Evolutionary conservation across 2,888 invertebrate genomes (phyloP), one percentile per base, ranked within the genome.

Genomic region (Odontocolon sp.): DNA sequence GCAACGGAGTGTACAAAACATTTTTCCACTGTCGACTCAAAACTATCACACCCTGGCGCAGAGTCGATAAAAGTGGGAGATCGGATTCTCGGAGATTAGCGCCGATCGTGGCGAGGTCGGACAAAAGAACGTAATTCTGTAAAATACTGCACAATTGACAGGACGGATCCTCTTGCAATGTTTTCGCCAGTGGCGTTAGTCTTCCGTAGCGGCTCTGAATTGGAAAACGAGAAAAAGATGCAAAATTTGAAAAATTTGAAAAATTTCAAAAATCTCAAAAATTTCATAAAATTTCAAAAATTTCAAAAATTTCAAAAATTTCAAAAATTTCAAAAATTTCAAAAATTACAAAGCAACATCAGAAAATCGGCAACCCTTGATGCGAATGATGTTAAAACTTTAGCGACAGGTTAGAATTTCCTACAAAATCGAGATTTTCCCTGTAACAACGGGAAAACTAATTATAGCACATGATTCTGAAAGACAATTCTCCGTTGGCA

Each of bases 1-100:
- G 92, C 79, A 97, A 92, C 0, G 99, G 98, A 81, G 98, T 98
- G 89, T 98, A 98, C 16, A 99, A 91, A 2, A 97, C 96, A 90
- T 97, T 98, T 91, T 98, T 98, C 99, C 98, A 99, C 89, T 99
- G 98, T 0, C 98, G 94, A 86, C 97, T 97, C 66, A 99, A 92
- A 23, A 98, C 98, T 87, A 99, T 96, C n/a, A 99, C 96, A 26
- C 98, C 98, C 95, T 96, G 97, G 89, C 98, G 92, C 36, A 98
- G 91, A 0, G 96, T 97, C 78, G 96, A 96, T 8, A 98, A 91
- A 75, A 96, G 95, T 0, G 98, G 98, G 76, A 98, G 93, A 85
- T 96, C 96, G 8, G 95, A 92, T 83, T 96, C 96, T 79, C 95
- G 93, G 42, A 98, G 93, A 90, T 97, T 97, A 1, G 93, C 94